A percentile compares a stretch with the other conserved stretches of the same genome.
These are phyloP conservation scores for Athene noctua DNA, from an alignment of 2,113 vertebrate species.

Conservation along the genomic window DNA sequence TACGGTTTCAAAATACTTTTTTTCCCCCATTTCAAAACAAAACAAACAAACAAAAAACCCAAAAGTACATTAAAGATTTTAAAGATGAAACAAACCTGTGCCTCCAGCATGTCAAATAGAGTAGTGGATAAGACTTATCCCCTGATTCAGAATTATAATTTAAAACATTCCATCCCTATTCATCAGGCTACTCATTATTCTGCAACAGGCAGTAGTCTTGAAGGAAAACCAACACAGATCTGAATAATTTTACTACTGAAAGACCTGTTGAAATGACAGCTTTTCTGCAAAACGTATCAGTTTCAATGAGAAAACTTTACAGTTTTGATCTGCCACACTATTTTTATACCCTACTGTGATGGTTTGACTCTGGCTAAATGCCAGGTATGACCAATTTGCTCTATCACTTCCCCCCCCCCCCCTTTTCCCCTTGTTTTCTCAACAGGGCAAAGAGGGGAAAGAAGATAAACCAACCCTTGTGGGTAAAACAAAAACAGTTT, in stretches of 20 bases:
- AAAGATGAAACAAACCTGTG: neutral
- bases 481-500: no score
- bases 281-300: neutral
- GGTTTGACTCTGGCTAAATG: no score
- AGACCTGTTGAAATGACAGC: neutral
- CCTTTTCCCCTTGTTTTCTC: no score
- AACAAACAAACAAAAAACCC: accelerated
- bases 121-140: neutral
- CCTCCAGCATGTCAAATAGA: neutral
- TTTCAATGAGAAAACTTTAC: neutral
- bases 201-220: accelerated
- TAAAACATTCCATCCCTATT: neutral
- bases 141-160: neutral
- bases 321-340: neutral
- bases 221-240: neutral
- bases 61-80: neutral
- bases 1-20: neutral
- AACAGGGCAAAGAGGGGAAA: no score
- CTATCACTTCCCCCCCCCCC: no score
- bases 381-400: no score
- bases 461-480: no score
- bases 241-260: neutral
- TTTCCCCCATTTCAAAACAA: neutral
- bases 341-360: neutral
- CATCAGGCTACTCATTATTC: neutral